Evolutionary conservation across 2,888 invertebrate species (phyloP).

Genomic region (Taenaris catops): DNA sequence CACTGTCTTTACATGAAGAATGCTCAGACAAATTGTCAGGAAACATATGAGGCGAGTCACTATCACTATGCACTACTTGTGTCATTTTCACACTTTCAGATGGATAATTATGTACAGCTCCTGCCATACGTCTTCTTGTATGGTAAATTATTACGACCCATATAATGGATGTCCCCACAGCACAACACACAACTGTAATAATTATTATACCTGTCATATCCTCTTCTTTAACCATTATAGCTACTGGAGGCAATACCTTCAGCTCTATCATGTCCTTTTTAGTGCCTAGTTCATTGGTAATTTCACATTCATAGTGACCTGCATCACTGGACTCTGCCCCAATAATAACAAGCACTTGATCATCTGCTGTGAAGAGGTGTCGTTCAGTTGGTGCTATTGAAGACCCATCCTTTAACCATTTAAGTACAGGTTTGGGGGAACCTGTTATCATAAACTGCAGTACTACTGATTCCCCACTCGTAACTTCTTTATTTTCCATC

Average conservation of each 20-base stretch:
- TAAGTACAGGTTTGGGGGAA: slow-evolving; percentile 88
- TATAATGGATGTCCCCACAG: slow-evolving; percentile 93
- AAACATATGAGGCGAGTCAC: slow-evolving; percentile 70
- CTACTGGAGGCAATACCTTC: slow-evolving; percentile 82
- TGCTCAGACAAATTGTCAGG: slow-evolving; percentile 87
- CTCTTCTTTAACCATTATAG: slow-evolving; percentile 82
- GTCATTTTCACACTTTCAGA: slow-evolving; percentile 71
- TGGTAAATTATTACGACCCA: slow-evolving; percentile 96
- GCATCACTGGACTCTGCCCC: slow-evolving; percentile 88
- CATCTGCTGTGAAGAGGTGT: slow-evolving; percentile 92
- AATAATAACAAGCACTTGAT: slow-evolving; percentile 93
- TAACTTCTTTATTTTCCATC: slow-evolving; percentile 91
- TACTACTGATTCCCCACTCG: slow-evolving; percentile 90
- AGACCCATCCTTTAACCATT: slow-evolving; percentile 92
- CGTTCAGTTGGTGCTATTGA: slow-evolving; percentile 86
- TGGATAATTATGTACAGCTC: slow-evolving; percentile 66
- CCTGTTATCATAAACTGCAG: slow-evolving; percentile 93
- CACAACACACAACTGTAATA: slow-evolving; percentile 94
- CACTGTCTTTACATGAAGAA: slow-evolving; percentile 89
- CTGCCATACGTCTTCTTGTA: slow-evolving; percentile 84
- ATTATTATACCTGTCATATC: slow-evolving; percentile 93
- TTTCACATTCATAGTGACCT: slow-evolving; percentile 93
- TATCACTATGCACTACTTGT: slow-evolving; percentile 72
- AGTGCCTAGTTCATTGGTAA: slow-evolving; percentile 91
- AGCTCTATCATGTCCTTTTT: slow-evolving; percentile 86